Percentiles rank a stretch among this genome's conserved stretches.
Evolutionary conservation across 2,113 vertebrate species (phyloP).

Genomic region (Phalacrocorax carbo): DNA sequence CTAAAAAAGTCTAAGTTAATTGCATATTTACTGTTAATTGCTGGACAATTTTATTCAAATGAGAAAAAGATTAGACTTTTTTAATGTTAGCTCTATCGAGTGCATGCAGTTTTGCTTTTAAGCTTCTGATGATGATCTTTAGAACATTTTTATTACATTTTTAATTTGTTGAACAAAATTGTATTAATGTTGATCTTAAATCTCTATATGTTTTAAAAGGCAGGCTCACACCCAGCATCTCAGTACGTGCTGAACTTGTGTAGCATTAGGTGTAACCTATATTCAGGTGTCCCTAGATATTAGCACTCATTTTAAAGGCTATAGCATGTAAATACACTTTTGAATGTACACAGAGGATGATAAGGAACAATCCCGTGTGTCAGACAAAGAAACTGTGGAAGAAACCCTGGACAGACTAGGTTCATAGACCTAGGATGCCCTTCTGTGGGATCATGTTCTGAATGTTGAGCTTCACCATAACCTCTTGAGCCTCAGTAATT

Average conservation of each 20-base stretch:
- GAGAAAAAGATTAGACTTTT: not conserved
- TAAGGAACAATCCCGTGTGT: not conserved
- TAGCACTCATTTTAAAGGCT: not conserved
- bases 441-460: not conserved
- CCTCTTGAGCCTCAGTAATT: not conserved
- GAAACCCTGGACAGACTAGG: not conserved
- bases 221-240: not conserved
- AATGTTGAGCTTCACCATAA: not conserved
- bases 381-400: not conserved
- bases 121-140: not conserved
- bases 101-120: slow-evolving; percentile 8
- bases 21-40: slow-evolving; percentile 12
- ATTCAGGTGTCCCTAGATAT: not conserved
- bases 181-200: not conserved
- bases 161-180: not conserved
- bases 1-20: not conserved
- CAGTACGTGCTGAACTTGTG: not conserved
- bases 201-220: not conserved
- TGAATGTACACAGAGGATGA: not conserved
- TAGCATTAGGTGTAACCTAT: not conserved
- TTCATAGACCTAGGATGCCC: not conserved
- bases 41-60: slow-evolving; percentile 18
- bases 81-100: not conserved
- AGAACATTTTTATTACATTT: not conserved
- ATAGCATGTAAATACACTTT: not conserved